Conservation (phyloP, 2,113 vertebrate genomes). For the Rhinolophus ferrumequinum region DNA sequence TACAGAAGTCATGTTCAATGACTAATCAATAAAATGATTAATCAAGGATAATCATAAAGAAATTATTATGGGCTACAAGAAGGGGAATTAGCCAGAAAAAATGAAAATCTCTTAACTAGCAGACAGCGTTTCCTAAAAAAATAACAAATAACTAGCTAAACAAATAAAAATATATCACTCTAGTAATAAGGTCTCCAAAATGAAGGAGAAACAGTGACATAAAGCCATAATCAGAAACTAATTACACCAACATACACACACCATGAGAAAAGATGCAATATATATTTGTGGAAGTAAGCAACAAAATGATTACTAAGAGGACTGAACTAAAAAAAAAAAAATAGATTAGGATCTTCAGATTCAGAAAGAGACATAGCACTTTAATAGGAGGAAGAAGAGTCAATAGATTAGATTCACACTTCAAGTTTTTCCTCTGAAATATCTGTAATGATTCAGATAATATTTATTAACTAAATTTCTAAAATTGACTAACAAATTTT, state of each 20-base stretch:
- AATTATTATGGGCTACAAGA: neutral
- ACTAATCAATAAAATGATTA: neutral
- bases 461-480: neutral
- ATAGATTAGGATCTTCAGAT: neutral
- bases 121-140: neutral
- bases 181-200: neutral
- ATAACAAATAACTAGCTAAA: neutral
- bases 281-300: neutral
- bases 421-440: neutral
- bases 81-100: neutral
- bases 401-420: neutral
- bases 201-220: neutral
- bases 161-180: neutral
- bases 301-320: neutral
- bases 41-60: neutral
- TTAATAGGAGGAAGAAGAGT: neutral
- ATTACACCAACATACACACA: neutral
- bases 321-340: neutral
- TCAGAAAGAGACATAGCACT: neutral
- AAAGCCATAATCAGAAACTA: neutral
- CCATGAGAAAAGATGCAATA: neutral
- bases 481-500: neutral
- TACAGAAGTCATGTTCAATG: neutral
- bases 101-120: neutral
- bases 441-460: neutral